Percentiles rank a stretch among this genome's conserved stretches.
phyloP scores from a whole-genome alignment of 2,797 vertebrate species.

The Anabas testudineus region DNA sequence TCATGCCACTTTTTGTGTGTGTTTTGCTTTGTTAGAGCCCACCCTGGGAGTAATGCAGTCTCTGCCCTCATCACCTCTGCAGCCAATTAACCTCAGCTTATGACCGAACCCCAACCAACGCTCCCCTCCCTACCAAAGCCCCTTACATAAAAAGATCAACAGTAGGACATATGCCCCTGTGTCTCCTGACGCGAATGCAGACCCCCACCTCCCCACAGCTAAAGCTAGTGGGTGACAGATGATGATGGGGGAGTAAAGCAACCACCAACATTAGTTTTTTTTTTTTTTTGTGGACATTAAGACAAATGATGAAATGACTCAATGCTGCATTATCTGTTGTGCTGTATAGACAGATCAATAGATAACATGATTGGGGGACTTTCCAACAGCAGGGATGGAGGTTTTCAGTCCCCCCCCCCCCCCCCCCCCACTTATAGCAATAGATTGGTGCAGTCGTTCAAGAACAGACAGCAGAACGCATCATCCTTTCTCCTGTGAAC shows the following conservation, averaged over 20 bases:
- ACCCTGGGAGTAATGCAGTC: neutral
- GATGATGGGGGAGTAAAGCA: neutral
- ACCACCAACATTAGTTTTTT: neutral
- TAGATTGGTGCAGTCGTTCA: conserved; percentile 30
- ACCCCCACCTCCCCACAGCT: conserved; percentile 22
- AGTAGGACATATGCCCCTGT: conserved; percentile 56
- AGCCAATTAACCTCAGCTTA: conserved; percentile 66
- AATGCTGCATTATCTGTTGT: neutral
- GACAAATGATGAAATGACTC: neutral
- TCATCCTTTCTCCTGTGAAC: conserved; percentile 13
- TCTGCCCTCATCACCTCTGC: conserved; percentile 19
- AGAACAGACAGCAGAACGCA: conserved; percentile 34
- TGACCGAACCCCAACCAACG: conserved; percentile 40
- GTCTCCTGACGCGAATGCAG: conserved; percentile 39
- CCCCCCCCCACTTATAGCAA: neutral
- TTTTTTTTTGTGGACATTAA: neutral
- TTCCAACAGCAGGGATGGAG: neutral
- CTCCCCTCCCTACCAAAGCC: conserved; percentile 37
- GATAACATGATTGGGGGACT: conserved; percentile 9
- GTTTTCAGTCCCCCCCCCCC: neutral
- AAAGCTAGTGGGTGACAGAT: conserved; percentile 22
- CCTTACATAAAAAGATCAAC: conserved; percentile 67
- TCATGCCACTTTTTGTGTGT: conserved; percentile 8
- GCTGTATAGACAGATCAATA: conserved; percentile 38
- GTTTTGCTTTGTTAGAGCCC: neutral